Percentiles rank a stretch among this genome's conserved stretches.
These are phyloP conservation scores for Atractosteus spatula DNA, from an alignment of 2,113 vertebrate species.

Conservation along the genomic window DNA sequence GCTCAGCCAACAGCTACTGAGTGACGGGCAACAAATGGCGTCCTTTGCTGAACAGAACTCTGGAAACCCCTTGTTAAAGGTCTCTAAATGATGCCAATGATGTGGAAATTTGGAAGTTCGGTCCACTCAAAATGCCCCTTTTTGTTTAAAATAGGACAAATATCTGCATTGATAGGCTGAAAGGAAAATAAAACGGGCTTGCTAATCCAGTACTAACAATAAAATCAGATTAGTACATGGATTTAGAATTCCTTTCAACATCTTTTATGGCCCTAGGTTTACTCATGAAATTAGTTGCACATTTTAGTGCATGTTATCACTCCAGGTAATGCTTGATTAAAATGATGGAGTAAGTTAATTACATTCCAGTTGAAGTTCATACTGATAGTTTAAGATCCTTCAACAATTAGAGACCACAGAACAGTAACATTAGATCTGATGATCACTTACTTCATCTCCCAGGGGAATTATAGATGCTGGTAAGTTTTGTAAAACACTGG, in stretches of 20 bases:
- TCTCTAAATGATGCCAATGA: background rate
- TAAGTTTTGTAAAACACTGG: background rate
- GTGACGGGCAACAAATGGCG: constrained; percentile 93
- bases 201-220: no score
- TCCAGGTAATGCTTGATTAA: background rate
- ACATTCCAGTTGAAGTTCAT: background rate
- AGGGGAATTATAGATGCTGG: background rate
- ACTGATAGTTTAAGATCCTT: background rate
- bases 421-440: background rate
- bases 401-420: background rate
- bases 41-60: constrained; percentile 46
- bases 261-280: background rate
- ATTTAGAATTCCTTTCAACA: background rate
- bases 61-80: background rate
- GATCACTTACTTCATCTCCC: background rate
- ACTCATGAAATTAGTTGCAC: background rate
- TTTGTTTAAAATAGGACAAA: no score
- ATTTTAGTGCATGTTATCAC: background rate
- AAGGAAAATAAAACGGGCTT: no score
- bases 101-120: no score
- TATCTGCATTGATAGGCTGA: no score
- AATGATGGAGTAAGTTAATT: no score
- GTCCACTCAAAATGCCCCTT: no score
- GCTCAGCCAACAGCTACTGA: constrained; percentile 71
- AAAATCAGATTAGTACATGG: no score